These are phyloP conservation scores for Gavia stellata DNA, from an alignment of 2,113 vertebrate species.

Conservation along the genomic window DNA sequence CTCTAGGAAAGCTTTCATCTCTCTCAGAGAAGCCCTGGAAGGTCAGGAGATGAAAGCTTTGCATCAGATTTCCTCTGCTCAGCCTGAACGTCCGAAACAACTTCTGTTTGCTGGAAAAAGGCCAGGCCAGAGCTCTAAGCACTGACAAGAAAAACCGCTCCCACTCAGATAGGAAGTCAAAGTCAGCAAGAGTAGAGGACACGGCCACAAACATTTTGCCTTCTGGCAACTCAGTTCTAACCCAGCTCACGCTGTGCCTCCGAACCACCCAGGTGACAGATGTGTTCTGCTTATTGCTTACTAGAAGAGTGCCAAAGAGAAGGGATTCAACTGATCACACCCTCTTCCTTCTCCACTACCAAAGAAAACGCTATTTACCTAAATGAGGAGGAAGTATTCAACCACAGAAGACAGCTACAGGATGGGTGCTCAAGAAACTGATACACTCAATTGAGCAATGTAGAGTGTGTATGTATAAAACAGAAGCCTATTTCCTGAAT, in stretches of 20 bases:
- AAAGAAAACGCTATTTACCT: background rate
- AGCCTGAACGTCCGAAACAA: background rate
- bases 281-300: background rate
- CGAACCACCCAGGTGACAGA: background rate
- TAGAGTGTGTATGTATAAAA: background rate
- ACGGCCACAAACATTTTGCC: background rate
- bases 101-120: background rate
- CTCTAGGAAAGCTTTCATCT: background rate
- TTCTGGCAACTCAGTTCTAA: background rate
- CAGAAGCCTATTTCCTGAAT: background rate
- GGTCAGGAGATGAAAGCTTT: background rate
- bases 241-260: background rate
- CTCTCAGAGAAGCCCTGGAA: background rate
- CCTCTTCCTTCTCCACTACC: background rate
- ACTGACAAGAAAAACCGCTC: background rate
- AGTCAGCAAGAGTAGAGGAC: background rate
- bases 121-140: background rate
- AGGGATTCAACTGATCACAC: background rate
- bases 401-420: background rate
- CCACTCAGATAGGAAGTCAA: background rate
- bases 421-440: background rate
- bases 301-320: background rate
- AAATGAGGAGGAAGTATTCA: background rate
- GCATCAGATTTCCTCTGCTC: background rate
- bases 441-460: background rate